A percentile compares a stretch with the other conserved stretches of the same genome.
Conservation (phyloP, 2,888 invertebrate species). For the Drosophila siamana region DNA sequence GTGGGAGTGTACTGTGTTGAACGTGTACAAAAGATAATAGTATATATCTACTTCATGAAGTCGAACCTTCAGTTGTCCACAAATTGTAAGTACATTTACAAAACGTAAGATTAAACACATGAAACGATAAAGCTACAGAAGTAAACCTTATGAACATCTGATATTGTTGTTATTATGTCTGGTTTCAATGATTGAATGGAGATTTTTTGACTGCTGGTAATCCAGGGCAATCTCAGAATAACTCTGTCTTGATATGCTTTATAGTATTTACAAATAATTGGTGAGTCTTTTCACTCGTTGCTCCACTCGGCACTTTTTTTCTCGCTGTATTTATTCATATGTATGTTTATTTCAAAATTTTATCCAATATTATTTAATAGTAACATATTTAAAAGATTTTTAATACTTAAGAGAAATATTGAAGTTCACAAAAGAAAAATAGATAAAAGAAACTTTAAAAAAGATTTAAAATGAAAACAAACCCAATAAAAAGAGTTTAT, state of each 20-base stretch:
- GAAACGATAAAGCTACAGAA: neutral
- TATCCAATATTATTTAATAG: slow-evolving; percentile 23
- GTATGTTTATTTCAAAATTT: slow-evolving; percentile 27
- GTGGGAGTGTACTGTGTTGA: slow-evolving; percentile 28
- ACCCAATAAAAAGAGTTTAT: slow-evolving; percentile 65
- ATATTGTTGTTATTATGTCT: no score
- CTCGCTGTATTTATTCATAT: slow-evolving; percentile 13
- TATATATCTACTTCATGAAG: slow-evolving; percentile 29
- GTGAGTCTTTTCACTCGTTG: slow-evolving; percentile 36
- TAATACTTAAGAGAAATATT: slow-evolving; percentile 63
- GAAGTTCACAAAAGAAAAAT: slow-evolving; percentile 41
- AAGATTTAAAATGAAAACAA: slow-evolving; percentile 49
- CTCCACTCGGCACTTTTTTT: slow-evolving; percentile 22
- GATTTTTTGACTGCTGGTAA: slow-evolving; percentile 12
- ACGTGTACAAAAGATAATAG: slow-evolving; percentile 4
- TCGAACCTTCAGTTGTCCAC: slow-evolving; percentile 13
- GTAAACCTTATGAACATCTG: neutral
- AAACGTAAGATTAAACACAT: slow-evolving; percentile 5
- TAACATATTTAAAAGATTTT: slow-evolving; percentile 50
- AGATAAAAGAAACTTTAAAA: slow-evolving; percentile 46
- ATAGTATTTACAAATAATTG: slow-evolving; percentile 25
- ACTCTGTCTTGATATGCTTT: neutral
- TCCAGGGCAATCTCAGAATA: slow-evolving; percentile 3
- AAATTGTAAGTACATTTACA: slow-evolving; percentile 37
- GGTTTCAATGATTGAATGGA: neutral